Evolutionary conservation across 2,888 invertebrate species (phyloP).

Genomic region (Anticlea derivata): DNA sequence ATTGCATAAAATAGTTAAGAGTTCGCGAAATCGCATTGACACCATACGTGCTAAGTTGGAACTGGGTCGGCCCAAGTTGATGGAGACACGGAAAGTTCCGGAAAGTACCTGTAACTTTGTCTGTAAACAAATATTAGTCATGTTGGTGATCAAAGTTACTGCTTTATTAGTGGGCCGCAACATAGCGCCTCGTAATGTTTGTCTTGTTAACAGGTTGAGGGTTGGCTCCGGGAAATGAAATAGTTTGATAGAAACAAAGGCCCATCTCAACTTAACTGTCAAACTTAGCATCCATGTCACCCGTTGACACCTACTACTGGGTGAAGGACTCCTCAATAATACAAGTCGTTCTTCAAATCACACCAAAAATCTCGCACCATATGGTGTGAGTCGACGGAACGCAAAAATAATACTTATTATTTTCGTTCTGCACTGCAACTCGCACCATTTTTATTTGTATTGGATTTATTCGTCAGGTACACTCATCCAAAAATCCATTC

Average conservation of each 20-base stretch:
- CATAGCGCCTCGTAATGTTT: conserved; percentile 17
- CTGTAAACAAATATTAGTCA: conserved; percentile 24
- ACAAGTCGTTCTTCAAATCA: too few relatives aligned
- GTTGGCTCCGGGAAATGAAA: neutral
- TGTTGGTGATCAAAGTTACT: conserved; percentile 12
- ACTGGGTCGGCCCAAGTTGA: conserved; percentile 34
- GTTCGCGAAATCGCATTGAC: conserved; percentile 55
- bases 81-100: conserved; percentile 16
- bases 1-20: conserved; percentile 51
- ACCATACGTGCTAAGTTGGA: conserved; percentile 39
- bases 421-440: too few relatives aligned
- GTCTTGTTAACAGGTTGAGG: neutral
- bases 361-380: too few relatives aligned
- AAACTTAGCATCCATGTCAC: neutral
- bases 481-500: too few relatives aligned
- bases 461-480: too few relatives aligned
- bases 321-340: too few relatives aligned
- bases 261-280: too few relatives aligned
- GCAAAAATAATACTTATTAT: too few relatives aligned
- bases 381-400: too few relatives aligned
- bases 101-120: conserved; percentile 8
- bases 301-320: too few relatives aligned
- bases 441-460: too few relatives aligned
- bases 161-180: conserved; percentile 25
- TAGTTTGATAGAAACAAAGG: neutral